Conservation (phyloP, 35 echinoderm and acorn worm genomes). For the Ophioderma brevispina region DNA sequence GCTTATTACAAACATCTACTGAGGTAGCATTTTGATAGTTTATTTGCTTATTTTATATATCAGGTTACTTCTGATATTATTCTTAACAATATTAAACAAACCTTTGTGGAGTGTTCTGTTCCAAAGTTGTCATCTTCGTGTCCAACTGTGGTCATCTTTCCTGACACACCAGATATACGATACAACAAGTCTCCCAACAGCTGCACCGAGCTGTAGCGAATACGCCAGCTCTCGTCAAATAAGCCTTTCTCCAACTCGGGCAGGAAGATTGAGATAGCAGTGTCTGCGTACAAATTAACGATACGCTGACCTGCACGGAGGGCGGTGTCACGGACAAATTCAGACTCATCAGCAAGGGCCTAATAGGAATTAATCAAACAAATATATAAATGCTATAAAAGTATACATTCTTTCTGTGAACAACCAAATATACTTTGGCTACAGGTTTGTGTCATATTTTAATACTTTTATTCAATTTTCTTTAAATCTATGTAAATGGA, state of each 20-base stretch:
- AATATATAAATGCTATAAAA: no score
- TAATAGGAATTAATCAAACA: slow-evolving; percentile 5
- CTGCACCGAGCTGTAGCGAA: slow-evolving; percentile 91
- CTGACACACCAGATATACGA: slow-evolving; percentile 93
- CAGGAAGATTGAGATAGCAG: slow-evolving; percentile 87
- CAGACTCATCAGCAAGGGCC: slow-evolving; percentile 94
- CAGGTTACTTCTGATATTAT: no score
- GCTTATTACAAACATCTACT: no score
- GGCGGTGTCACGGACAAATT: slow-evolving; percentile 93
- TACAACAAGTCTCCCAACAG: slow-evolving; percentile 92
- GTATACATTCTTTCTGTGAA: no score
- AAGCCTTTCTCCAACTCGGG: slow-evolving; percentile 91
- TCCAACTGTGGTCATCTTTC: slow-evolving; percentile 95
- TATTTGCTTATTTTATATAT: no score
- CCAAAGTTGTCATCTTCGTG: slow-evolving; percentile 99
- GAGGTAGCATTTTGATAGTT: no score
- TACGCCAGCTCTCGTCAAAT: slow-evolving; percentile 99
- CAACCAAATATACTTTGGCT: no score
- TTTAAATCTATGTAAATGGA: no score
- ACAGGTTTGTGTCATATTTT: no score
- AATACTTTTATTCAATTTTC: no score
- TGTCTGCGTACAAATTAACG: slow-evolving; percentile 93
- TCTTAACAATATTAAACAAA: slow-evolving; percentile 11
- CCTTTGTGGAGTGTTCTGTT: slow-evolving; percentile 98
- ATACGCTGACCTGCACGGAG: slow-evolving; percentile 92